These are phyloP conservation scores for Lydus trimaculatus DNA, from an alignment of 2,888 invertebrate species.

Conservation along the genomic window DNA sequence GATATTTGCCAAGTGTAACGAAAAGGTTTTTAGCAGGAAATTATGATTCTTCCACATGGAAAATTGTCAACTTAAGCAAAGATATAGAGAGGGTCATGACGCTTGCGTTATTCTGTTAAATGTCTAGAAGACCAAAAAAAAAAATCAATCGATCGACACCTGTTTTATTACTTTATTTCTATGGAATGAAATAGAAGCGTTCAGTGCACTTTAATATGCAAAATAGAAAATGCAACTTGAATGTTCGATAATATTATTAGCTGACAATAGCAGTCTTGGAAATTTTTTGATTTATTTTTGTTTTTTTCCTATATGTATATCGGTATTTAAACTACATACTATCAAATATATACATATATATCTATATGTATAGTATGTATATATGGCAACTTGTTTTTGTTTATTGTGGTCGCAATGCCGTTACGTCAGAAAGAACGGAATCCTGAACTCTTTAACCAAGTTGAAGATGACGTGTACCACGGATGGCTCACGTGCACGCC, in stretches of 20 bases:
- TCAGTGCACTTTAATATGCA: constrained; percentile 42
- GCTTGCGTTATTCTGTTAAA: constrained; percentile 29
- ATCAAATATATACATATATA: not conserved
- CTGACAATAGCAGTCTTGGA: not conserved
- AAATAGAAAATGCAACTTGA: constrained; percentile 25
- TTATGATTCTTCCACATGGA: not conserved
- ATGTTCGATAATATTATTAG: not conserved
- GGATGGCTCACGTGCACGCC: constrained; percentile 39
- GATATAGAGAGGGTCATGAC: constrained; percentile 26
- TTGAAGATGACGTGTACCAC: constrained; percentile 38
- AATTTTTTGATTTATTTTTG: not conserved
- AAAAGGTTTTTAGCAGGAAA: not conserved
- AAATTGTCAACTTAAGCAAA: not conserved
- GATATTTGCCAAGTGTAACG: too few relatives aligned
- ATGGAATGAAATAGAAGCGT: constrained; percentile 24
- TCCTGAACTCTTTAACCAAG: constrained; percentile 19
- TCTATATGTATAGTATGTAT: not conserved
- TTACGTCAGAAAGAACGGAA: constrained; percentile 31
- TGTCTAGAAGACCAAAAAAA: constrained; percentile 21
- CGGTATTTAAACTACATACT: not conserved
- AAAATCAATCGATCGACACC: constrained; percentile 33
- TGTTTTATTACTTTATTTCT: not conserved
- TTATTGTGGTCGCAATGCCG: constrained; percentile 20
- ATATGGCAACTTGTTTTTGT: constrained; percentile 6
- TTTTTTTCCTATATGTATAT: not conserved